Conservation (phyloP, 2,888 invertebrate species). For the Sympetrum striolatum region DNA sequence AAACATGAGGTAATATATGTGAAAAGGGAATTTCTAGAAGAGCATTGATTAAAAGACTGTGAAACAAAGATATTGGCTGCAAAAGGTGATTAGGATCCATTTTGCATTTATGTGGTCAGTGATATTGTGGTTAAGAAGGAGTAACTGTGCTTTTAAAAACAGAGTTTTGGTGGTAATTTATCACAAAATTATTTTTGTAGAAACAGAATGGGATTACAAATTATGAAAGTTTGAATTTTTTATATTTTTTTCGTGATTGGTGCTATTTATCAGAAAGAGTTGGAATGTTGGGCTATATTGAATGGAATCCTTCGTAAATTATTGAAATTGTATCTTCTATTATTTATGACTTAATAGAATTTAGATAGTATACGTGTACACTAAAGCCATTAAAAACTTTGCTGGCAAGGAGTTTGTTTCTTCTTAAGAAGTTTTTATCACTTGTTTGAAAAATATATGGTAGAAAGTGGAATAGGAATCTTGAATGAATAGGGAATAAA, state of each 20-base stretch:
- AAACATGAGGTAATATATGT: neutral
- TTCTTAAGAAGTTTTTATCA: too few species aligned
- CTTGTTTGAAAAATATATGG: too few species aligned
- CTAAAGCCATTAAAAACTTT: neutral
- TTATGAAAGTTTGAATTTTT: neutral
- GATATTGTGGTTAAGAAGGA: neutral
- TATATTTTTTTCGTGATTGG: conserved; percentile 6
- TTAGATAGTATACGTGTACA: neutral
- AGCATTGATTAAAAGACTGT: conserved; percentile 13
- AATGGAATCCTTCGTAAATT: neutral
- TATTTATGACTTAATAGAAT: neutral
- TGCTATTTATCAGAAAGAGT: conserved; percentile 6
- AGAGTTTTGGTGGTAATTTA: neutral
- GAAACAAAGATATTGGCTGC: neutral
- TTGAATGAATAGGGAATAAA: too few species aligned
- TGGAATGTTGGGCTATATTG: neutral
- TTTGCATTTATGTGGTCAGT: conserved; percentile 16
- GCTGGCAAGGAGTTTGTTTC: too few species aligned
- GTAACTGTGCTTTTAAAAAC: neutral
- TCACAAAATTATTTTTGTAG: conserved; percentile 20
- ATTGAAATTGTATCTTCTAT: neutral
- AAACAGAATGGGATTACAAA: conserved; percentile 22
- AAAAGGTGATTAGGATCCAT: neutral
- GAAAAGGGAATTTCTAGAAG: neutral
- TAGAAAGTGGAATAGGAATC: too few species aligned